Percentiles rank a stretch among this genome's conserved stretches.
Conservation (phyloP, 2,888 invertebrate genomes). For the Dicranocentrus wangi region DNA sequence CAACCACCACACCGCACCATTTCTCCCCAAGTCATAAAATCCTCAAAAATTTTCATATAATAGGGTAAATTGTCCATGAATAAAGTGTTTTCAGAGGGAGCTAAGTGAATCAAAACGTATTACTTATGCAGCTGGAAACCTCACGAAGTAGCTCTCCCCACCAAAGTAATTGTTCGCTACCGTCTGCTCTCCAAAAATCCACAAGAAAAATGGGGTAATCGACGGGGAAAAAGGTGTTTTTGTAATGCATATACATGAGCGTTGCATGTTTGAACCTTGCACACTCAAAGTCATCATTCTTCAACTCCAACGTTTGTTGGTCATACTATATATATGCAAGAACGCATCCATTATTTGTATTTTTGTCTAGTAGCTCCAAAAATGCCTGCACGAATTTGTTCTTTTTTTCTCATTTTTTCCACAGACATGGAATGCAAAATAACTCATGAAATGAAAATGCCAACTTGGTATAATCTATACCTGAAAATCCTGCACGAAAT, state of each 20-base stretch:
- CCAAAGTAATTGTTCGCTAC: conserved; percentile 7
- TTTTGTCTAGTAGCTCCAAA: neutral
- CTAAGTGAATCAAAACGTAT: too few relatives aligned
- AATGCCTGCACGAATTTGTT: conserved; percentile 13
- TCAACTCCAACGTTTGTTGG: too few relatives aligned
- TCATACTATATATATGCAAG: too few relatives aligned
- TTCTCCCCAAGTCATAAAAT: conserved; percentile 28
- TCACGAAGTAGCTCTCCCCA: neutral
- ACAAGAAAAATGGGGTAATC: neutral
- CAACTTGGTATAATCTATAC: too few relatives aligned
- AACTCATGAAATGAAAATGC: too few relatives aligned
- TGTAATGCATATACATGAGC: conserved; percentile 42
- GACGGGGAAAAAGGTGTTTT: conserved; percentile 2
- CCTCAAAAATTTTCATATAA: conserved; percentile 50
- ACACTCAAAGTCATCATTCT: too few relatives aligned
- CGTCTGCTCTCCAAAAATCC: conserved; percentile 5
- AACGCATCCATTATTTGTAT: conserved; percentile 15
- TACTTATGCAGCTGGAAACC: too few relatives aligned
- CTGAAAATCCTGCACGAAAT: too few relatives aligned
- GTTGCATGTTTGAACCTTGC: conserved; percentile 55
- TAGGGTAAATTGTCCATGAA: conserved; percentile 54
- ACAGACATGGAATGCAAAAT: too few relatives aligned
- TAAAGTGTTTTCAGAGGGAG: conserved; percentile 49
- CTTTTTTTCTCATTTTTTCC: too few relatives aligned
- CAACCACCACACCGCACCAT: neutral